Conservation (phyloP, 2,888 invertebrate genomes). For the Penaeus monodon region DNA sequence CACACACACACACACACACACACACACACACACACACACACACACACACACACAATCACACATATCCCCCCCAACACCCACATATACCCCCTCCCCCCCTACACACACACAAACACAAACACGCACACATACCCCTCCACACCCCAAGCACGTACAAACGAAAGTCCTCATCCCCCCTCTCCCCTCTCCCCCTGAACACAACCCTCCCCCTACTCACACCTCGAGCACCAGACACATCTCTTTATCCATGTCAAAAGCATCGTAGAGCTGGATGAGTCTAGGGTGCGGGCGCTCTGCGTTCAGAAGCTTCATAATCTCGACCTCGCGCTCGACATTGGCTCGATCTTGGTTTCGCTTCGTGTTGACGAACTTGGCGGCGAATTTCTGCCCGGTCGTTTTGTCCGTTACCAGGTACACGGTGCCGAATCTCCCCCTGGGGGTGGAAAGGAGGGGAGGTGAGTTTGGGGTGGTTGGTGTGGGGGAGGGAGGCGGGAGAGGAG, state of each 20-base stretch:
- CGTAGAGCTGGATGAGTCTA: constrained; percentile 95
- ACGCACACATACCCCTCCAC: too few relatives aligned
- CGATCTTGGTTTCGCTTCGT: constrained; percentile 88
- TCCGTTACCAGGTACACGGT: constrained; percentile 94
- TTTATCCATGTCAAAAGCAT: constrained; percentile 93
- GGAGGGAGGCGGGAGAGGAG: too few relatives aligned
- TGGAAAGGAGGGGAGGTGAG: too few relatives aligned
- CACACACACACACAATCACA: neutral
- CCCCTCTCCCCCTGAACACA: neutral
- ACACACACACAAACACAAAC: neutral
- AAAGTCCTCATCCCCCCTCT: neutral
- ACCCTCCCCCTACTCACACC: constrained; percentile 81
- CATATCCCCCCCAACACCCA: too few relatives aligned
- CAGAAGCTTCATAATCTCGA: constrained; percentile 94
- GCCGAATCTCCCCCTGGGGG: constrained; percentile 92
- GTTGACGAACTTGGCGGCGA: constrained; percentile 94
- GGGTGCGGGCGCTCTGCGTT: constrained; percentile 80
- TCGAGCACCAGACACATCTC: constrained; percentile 97
- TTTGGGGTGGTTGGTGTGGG: too few relatives aligned
- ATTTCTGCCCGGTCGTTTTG: constrained; percentile 81
- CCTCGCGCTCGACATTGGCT: constrained; percentile 92
- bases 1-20: too few relatives aligned
- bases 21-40: neutral
- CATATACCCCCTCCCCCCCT: too few relatives aligned
- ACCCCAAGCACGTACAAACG: neutral